phyloP scores from a whole-genome alignment of 2,888 invertebrate species.

The Acleris cristana region DNA sequence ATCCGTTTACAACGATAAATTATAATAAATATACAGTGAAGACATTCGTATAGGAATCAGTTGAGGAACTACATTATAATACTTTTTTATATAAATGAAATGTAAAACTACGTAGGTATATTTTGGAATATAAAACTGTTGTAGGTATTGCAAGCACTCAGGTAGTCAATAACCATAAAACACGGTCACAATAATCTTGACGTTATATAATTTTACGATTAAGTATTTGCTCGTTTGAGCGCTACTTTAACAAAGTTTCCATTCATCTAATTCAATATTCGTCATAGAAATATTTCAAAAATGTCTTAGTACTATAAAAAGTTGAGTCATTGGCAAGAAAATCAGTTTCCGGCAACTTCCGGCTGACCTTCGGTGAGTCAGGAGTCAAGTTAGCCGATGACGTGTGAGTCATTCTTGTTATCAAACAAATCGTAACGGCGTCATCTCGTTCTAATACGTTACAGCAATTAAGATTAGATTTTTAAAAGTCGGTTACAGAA shows the following conservation, averaged over 20 bases:
- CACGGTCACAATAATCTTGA: too few species aligned
- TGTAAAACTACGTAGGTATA: neutral
- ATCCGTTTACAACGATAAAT: constrained; percentile 13
- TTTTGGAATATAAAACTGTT: neutral
- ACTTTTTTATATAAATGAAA: neutral
- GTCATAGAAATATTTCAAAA: constrained; percentile 1
- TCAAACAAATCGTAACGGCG: constrained; percentile 55
- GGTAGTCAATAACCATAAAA: too few species aligned
- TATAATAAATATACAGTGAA: constrained; percentile 12
- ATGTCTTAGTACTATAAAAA: constrained; percentile 6
- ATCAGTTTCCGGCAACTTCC: constrained; percentile 31
- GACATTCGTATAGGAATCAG: constrained; percentile 13
- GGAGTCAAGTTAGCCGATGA: constrained; percentile 43
- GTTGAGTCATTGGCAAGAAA: constrained; percentile 27
- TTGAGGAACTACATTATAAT: constrained; percentile 21
- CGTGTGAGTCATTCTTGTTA: constrained; percentile 58
- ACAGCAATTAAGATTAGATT: neutral
- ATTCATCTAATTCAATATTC: neutral
- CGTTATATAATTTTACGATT: too few species aligned
- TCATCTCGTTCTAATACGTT: constrained; percentile 33
- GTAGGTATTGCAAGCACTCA: too few species aligned
- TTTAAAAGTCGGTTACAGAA: too few species aligned
- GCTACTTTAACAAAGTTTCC: too few species aligned
- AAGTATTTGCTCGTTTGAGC: too few species aligned
- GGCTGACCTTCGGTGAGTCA: constrained; percentile 45